Evolutionary conservation across 2,888 invertebrate genomes (phyloP).

Genomic region (Furcula furcula): DNA sequence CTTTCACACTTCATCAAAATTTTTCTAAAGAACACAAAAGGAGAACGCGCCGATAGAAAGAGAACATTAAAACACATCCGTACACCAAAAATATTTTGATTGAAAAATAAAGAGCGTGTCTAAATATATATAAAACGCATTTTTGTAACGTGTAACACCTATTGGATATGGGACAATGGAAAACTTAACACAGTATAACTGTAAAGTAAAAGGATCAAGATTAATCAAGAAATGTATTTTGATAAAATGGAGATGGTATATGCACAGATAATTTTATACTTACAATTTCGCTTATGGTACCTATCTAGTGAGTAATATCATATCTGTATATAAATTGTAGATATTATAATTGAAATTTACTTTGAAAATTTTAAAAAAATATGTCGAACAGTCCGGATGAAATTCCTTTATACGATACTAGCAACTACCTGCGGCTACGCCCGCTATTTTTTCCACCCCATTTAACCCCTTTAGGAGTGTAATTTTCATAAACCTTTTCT

Average conservation of each 20-base stretch:
- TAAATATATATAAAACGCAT: slow-evolving; percentile 53
- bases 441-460: too few species aligned
- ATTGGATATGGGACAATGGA: slow-evolving; percentile 4
- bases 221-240: not conserved
- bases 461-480: too few species aligned
- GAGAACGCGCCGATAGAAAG: slow-evolving; percentile 36
- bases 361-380: too few species aligned
- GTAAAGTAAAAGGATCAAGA: not conserved
- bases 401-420: too few species aligned
- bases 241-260: not conserved
- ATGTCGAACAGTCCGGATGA: too few species aligned
- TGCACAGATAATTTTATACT: too few species aligned
- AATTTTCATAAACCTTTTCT: too few species aligned
- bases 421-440: too few species aligned
- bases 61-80: slow-evolving; percentile 55
- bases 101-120: slow-evolving; percentile 76
- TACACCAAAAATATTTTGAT: slow-evolving; percentile 72
- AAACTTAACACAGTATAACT: not conserved
- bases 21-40: slow-evolving; percentile 55
- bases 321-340: too few species aligned
- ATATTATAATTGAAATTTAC: too few species aligned
- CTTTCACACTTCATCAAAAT: slow-evolving; percentile 76
- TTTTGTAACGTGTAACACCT: slow-evolving; percentile 35
- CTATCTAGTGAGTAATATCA: too few species aligned
- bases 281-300: too few species aligned